Percentiles rank a stretch among this genome's conserved stretches.
phyloP scores from a whole-genome alignment of 2,113 vertebrate genomes.

The Dendropsophus ebraccatus region DNA sequence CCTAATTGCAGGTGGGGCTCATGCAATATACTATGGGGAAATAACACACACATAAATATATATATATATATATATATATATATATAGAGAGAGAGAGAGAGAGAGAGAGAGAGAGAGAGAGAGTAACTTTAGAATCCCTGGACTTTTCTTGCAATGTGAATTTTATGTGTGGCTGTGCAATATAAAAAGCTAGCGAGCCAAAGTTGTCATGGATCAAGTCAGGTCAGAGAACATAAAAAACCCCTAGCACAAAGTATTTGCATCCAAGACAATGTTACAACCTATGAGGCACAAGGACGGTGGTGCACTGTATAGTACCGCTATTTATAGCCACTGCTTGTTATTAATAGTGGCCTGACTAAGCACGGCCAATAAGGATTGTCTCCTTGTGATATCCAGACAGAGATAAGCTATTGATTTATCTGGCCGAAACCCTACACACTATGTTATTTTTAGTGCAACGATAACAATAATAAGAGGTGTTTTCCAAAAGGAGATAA shows the following conservation, averaged over 20 bases:
- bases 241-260: background rate
- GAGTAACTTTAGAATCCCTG: background rate
- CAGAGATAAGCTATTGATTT: background rate
- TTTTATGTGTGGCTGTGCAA: too few species aligned
- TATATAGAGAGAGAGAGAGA: too few species aligned
- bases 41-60: too few species aligned
- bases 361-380: background rate
- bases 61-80: too few species aligned
- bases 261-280: constrained; percentile 9
- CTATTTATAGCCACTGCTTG: constrained; percentile 18
- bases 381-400: background rate
- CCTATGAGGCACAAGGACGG: background rate
- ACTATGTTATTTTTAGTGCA: background rate
- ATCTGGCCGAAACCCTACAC: background rate
- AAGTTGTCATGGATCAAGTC: background rate
- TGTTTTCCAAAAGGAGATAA: background rate
- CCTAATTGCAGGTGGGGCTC: background rate
- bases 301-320: background rate
- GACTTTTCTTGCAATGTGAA: background rate
- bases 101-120: too few species aligned
- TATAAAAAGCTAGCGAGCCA: background rate
- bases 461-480: too few species aligned
- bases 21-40: background rate
- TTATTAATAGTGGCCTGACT: constrained; percentile 21
- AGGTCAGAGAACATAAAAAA: constrained; percentile 1